These are phyloP conservation scores for Pandemis corylana DNA, from an alignment of 2,888 invertebrate species.

Conservation along the genomic window DNA sequence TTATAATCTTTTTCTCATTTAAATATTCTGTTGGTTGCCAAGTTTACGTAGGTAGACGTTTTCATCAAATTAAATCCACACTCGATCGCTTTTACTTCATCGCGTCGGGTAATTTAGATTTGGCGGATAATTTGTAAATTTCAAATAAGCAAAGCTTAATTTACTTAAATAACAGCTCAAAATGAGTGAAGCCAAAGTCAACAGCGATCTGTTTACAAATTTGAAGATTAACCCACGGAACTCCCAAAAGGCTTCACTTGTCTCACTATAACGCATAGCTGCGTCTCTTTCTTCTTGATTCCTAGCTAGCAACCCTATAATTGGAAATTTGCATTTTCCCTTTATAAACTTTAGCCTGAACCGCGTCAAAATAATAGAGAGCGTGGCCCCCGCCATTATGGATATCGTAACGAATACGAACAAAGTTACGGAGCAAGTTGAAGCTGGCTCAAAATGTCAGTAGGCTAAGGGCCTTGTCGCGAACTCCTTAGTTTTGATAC, in stretches of 20 bases:
- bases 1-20: too few relatives aligned
- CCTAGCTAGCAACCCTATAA: background rate
- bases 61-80: background rate
- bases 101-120: background rate
- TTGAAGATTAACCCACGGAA: background rate
- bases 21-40: background rate
- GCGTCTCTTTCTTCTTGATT: background rate
- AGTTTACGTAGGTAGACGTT: background rate
- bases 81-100: background rate
- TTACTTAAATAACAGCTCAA: background rate
- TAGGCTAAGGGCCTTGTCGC: background rate
- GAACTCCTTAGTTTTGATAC: too few relatives aligned
- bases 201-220: background rate
- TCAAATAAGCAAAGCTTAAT: background rate
- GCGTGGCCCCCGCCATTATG: background rate
- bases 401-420: background rate
- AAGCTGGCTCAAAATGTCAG: background rate
- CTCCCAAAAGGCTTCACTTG: background rate
- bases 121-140: background rate
- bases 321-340: slow-evolving; percentile 12
- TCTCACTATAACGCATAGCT: background rate
- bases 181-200: background rate
- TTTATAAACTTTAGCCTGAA: background rate
- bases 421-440: background rate
- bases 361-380: slow-evolving; percentile 11